phyloP scores from a whole-genome alignment of 2,888 invertebrate species.

The Yponomeuta cagnagella region DNA sequence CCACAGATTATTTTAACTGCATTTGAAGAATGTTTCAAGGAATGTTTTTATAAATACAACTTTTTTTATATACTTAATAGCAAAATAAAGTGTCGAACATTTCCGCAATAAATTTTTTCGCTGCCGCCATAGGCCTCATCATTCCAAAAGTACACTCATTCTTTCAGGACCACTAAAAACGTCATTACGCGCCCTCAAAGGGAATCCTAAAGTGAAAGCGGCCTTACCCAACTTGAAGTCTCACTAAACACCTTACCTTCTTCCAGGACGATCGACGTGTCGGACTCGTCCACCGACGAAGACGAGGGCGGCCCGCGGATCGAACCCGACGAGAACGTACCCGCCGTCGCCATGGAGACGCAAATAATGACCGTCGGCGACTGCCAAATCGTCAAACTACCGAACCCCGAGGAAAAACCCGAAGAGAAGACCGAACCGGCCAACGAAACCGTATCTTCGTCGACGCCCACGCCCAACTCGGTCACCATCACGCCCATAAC shows the following conservation, averaged over 20 bases:
- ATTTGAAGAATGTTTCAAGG: no score
- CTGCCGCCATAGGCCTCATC: no score
- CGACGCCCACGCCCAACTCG: conserved; percentile 42
- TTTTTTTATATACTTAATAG: no score
- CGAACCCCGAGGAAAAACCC: conserved; percentile 46
- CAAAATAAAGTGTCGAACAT: no score
- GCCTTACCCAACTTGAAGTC: neutral
- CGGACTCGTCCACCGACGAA: conserved; percentile 58
- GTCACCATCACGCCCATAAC: conserved; percentile 68
- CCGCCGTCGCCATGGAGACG: conserved; percentile 52
- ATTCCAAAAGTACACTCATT: no score
- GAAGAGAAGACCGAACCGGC: conserved; percentile 39
- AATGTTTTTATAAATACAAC: no score
- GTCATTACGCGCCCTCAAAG: no score
- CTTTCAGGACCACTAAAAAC: no score
- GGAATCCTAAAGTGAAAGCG: neutral
- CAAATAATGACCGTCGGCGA: conserved; percentile 71
- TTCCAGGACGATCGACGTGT: conserved; percentile 57
- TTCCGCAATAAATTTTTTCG: no score
- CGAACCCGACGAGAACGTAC: conserved; percentile 53
- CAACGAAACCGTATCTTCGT: conserved; percentile 31
- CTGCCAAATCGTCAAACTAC: conserved; percentile 69
- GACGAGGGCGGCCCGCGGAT: conserved; percentile 46
- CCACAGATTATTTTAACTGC: no score
- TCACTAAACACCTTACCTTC: neutral